phyloP scores from a whole-genome alignment of 92 coral and sea anemone genomes.

The Ricordea florida region DNA sequence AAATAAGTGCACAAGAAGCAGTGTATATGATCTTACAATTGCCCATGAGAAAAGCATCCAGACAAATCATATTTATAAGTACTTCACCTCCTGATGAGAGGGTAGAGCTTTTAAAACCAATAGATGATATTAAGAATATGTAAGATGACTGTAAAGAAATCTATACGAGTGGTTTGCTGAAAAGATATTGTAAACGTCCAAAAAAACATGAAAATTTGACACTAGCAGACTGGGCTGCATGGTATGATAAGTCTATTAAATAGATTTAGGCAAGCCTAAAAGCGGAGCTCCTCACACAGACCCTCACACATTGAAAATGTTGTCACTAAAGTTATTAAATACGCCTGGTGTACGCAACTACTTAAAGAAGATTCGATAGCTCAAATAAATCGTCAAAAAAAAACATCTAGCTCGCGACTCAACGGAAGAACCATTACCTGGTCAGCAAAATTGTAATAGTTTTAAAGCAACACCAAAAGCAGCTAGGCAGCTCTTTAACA shows the following conservation, averaged over 20 bases:
- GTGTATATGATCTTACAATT: constrained; percentile 58
- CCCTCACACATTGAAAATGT: too few species aligned
- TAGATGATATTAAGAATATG: constrained; percentile 60
- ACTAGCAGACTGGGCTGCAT: constrained; percentile 80
- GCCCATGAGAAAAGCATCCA: constrained; percentile 61
- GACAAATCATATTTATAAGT: constrained; percentile 61
- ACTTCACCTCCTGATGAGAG: constrained; percentile 74
- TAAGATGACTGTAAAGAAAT: constrained; percentile 75
- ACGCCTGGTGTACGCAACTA: too few species aligned
- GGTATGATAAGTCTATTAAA: constrained; percentile 70
- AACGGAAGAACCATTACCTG: too few species aligned
- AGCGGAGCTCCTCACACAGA: too few species aligned
- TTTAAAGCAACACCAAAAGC: too few species aligned
- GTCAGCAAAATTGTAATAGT: too few species aligned
- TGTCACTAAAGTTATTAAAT: too few species aligned
- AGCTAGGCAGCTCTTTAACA: too few species aligned
- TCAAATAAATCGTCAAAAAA: too few species aligned
- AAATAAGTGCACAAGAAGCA: constrained; percentile 82
- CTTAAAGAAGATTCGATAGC: too few species aligned
- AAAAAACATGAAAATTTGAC: constrained; percentile 54
- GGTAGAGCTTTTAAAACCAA: constrained; percentile 58
- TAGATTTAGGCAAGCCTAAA: too few species aligned
- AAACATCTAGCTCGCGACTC: too few species aligned
- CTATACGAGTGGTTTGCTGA: constrained; percentile 60
- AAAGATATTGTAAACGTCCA: constrained; percentile 67